Evolutionary conservation across 1,140 invertebrate species (phyloP), one percentile per base, ranked within the genome.

Genomic region (Monomorium pharaonis): DNA sequence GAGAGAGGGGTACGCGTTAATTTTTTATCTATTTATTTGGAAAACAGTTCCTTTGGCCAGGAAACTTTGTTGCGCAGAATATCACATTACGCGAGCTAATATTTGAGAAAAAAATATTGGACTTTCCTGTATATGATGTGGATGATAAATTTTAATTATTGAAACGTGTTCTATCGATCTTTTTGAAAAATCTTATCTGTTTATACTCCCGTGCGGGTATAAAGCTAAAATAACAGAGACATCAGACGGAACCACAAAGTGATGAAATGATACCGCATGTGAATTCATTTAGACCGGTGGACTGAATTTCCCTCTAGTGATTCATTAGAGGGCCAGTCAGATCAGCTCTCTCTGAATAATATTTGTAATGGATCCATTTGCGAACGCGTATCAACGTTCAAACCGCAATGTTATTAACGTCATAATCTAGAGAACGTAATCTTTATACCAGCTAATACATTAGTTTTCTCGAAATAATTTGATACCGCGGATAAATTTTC

Each of bases 281-380:
- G 58, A 67, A 81, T 70, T 88, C 83, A 88, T 85, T 88, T 67
- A 84, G 42, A 49, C 37, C 18, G 27, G 30, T 12, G 4, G 51
- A 33, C 16, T 65, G 47, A 72, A 42, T 78, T 88, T 72, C 58
- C 72, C 80, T 69, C 58, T 75, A 37, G 30, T 72, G 72, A 88
- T 88, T 85, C 80, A 84, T 88, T 85, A 87, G 54, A 70, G 18
- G 51, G 27, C 37, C 42, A 72, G 47, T 54, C 14, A 56, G 27
- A 60, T 60, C 27, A 21, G 4, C 24, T 42, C 42, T 44, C 49
- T 49, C 49, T 44, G 58, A 85, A 88, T 85, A 88, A 88, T 67
- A 78, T 85, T 78, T 85, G 33, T 58, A 85, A 85, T 78, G 72
- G 49, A 69, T 51, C n/a, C 75, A 84, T 88, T 84, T 84, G 67